Base-by-base conservation (phyloP, 2,888 invertebrate genomes). In the Drosophila barbarae region DNA sequence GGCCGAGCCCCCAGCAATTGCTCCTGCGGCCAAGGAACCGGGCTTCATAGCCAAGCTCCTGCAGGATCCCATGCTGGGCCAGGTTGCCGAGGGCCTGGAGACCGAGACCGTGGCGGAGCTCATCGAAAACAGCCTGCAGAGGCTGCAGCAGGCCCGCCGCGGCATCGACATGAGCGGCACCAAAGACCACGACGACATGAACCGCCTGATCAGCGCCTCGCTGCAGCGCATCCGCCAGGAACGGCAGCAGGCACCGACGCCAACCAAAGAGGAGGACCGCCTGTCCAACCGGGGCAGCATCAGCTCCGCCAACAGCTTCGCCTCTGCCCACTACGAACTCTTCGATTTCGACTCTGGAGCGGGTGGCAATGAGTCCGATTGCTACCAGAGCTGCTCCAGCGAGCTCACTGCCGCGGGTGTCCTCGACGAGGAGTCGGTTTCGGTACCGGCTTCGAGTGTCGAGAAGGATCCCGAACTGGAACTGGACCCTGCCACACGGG, bases 371-470 rank as follows among this genome's bases (percentile, higher is more conserved):
- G 90, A 89, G 21, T 94, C 94, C 28, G 94, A 94, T 84, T 94
- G 93, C 87, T 94, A 94, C 86, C 94, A 94, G 72, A 94, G 94
- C 72, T 92, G 92, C 70, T 92, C 92, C 26, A 92, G 92, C 87
- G 92, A 92, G 77, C 84, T 92, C 61, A 92, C 92, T 5, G 91
- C 93, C 10, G 93, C 93, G 87, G 93, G 93, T 67, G 54, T 68
- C 1, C 21, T 82, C 21, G 93, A 93, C 73, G 91, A 91, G 54
- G 91, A 91, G 8, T 2, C 49, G 71, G 63, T 32, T n/a, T 8
- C 10, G 15, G 18, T 1, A 2, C 39, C 7, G n/a, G 1, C 30
- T 1, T 1, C 13, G 7, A 18, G 5, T 8, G 9, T 36, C 9
- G 42, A 44, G 0, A 56, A 38, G 54, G 72, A 44, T 57, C n/a